Evolutionary conservation across 2,113 vertebrate species (phyloP).

Genomic region (Megaleporinus macrocephalus): DNA sequence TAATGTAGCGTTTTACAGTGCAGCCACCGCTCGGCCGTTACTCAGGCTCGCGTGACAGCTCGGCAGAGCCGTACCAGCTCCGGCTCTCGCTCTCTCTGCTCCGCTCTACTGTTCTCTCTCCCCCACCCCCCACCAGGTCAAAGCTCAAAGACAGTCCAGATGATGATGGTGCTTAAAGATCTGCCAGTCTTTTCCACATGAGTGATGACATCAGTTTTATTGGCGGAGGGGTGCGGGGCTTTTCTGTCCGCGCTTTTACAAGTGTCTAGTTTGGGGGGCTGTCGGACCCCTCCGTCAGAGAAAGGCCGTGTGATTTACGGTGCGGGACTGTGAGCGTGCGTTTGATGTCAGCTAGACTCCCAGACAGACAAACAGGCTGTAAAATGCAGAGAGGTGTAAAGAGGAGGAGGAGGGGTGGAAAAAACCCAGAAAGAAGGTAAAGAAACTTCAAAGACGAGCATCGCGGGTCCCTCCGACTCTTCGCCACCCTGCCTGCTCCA

Average conservation of each 20-base stretch:
- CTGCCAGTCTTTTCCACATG: slow-evolving; percentile 16
- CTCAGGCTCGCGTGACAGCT: slow-evolving; percentile 40
- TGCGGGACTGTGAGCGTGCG: slow-evolving; percentile 66
- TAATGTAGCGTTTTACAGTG: slow-evolving; percentile 59
- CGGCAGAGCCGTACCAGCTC: not conserved
- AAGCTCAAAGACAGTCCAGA: slow-evolving; percentile 37
- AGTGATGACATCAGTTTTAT: slow-evolving; percentile 46
- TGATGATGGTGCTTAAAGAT: slow-evolving; percentile 35
- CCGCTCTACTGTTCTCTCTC: slow-evolving; percentile 29
- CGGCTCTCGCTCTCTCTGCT: slow-evolving; percentile 11
- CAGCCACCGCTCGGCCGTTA: slow-evolving; percentile 25
- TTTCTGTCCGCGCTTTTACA: slow-evolving; percentile 44
- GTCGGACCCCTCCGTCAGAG: slow-evolving; percentile 2
- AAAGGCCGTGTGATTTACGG: slow-evolving; percentile 65
- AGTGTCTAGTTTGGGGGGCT: slow-evolving; percentile 46
- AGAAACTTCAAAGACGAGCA: slow-evolving; percentile 56
- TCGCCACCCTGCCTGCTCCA: slow-evolving; percentile 56
- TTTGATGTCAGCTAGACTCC: slow-evolving; percentile 73
- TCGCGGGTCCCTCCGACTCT: slow-evolving; percentile 41
- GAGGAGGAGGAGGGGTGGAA: slow-evolving; percentile 15
- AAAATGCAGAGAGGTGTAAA: slow-evolving; percentile 52
- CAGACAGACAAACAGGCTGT: slow-evolving; percentile 64
- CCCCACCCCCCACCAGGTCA: slow-evolving; percentile 24
- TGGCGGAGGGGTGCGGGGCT: slow-evolving; percentile 34
- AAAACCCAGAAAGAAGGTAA: slow-evolving; percentile 43